phyloP scores from a whole-genome alignment of 2,797 vertebrate genomes.

The Phyllotis vaccarum region DNA sequence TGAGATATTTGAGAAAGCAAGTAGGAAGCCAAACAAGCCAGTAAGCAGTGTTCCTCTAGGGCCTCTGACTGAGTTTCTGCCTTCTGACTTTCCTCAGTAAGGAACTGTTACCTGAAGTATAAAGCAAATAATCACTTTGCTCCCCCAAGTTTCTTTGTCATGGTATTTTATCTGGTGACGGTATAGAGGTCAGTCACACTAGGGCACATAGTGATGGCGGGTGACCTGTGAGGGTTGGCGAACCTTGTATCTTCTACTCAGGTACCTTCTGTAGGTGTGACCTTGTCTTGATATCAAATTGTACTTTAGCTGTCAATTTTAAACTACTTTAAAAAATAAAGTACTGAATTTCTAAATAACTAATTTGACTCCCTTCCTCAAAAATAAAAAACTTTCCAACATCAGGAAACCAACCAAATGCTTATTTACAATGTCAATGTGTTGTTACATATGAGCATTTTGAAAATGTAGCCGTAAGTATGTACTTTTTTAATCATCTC shows the following conservation, averaged over 20 bases:
- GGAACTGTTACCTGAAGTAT: not conserved
- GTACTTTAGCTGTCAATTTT: not conserved
- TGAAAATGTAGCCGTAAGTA: not conserved
- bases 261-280: not conserved
- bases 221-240: not conserved
- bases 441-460: not conserved
- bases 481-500: not conserved
- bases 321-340: not conserved
- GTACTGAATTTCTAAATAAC: not conserved
- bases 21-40: not conserved
- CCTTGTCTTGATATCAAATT: not conserved
- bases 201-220: not conserved
- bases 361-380: conserved; percentile 7
- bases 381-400: conserved; percentile 36
- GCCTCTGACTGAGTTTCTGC: not conserved
- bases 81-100: not conserved
- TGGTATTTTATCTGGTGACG: not conserved
- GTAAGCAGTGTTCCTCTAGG: not conserved
- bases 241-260: not conserved
- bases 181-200: not conserved
- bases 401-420: not conserved
- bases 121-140: not conserved
- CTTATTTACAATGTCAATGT: not conserved
- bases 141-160: too few species aligned
- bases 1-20: too few species aligned